Conservation (phyloP, 2,888 invertebrate species). For the Pardosa pseudoannulata region DNA sequence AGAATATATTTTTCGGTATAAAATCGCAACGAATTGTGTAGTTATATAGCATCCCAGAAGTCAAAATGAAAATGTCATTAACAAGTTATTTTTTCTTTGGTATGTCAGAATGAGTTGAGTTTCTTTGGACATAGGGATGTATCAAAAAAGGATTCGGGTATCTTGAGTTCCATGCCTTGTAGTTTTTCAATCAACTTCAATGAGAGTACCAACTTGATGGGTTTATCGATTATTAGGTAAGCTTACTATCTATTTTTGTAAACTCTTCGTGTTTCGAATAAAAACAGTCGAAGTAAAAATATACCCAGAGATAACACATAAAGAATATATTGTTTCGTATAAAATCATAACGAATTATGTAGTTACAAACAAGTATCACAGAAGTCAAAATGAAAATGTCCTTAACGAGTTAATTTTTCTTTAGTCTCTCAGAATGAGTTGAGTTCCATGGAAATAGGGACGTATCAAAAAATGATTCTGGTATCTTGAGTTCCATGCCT, state of each 20-base stretch:
- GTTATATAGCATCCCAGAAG: too few relatives aligned
- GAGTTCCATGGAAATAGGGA: slow-evolving; percentile 23
- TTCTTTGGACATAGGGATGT: slow-evolving; percentile 14
- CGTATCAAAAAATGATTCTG: slow-evolving; percentile 24
- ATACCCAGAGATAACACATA: too few relatives aligned
- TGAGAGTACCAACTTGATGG: too few relatives aligned
- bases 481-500: not conserved
- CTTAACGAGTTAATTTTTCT: slow-evolving; percentile 58
- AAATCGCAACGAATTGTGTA: too few relatives aligned
- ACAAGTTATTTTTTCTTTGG: slow-evolving; percentile 51
- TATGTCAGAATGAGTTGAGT: slow-evolving; percentile 28
- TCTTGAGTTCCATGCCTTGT: not conserved
- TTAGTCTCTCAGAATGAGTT: slow-evolving; percentile 29
- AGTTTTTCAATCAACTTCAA: not conserved
- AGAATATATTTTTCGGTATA: too few relatives aligned
- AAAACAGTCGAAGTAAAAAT: too few relatives aligned
- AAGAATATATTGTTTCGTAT: too few relatives aligned
- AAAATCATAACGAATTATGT: too few relatives aligned
- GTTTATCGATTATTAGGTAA: too few relatives aligned
- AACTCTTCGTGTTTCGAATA: too few relatives aligned
- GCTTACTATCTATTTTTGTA: too few relatives aligned
- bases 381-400: slow-evolving; percentile 65
- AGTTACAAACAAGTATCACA: too few relatives aligned
- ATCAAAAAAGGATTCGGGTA: slow-evolving; percentile 24
- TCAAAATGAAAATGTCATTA: slow-evolving; percentile 67